phyloP scores from a whole-genome alignment of 2,888 invertebrate genomes.

The Thereva nobilitata region DNA sequence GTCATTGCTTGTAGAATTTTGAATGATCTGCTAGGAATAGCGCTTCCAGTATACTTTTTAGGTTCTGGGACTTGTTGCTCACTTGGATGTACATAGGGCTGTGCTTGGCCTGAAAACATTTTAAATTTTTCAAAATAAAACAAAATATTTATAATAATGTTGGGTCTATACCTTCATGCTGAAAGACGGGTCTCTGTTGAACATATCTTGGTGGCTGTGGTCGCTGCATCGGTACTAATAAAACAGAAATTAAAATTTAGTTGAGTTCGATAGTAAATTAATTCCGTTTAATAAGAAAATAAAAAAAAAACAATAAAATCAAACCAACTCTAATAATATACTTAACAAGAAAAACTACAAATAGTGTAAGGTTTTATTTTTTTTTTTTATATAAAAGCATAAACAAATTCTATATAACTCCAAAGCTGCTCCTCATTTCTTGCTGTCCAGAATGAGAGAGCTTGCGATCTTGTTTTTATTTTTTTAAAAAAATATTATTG shows the following conservation, averaged over 20 bases:
- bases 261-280: background rate
- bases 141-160: background rate
- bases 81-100: conserved; percentile 65
- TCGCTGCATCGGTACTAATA: conserved; percentile 49
- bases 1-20: conserved; percentile 80
- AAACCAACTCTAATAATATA: background rate
- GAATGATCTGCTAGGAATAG: conserved; percentile 81
- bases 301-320: conserved; percentile 15
- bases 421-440: too few relatives aligned
- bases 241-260: conserved; percentile 24
- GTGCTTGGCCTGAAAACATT: conserved; percentile 49
- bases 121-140: conserved; percentile 7
- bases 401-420: background rate
- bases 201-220: conserved; percentile 51
- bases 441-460: too few relatives aligned
- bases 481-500: too few relatives aligned
- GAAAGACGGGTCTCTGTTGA: conserved; percentile 50
- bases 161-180: conserved; percentile 45
- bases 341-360: background rate
- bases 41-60: conserved; percentile 74
- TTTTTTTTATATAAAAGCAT: background rate
- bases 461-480: too few relatives aligned
- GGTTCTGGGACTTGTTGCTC: conserved; percentile 71
- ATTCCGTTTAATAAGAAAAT: conserved; percentile 2
- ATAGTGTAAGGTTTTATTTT: background rate